These are phyloP conservation scores for Chaetodon trifasciatus DNA, from an alignment of 2,797 vertebrate genomes.

Conservation along the genomic window DNA sequence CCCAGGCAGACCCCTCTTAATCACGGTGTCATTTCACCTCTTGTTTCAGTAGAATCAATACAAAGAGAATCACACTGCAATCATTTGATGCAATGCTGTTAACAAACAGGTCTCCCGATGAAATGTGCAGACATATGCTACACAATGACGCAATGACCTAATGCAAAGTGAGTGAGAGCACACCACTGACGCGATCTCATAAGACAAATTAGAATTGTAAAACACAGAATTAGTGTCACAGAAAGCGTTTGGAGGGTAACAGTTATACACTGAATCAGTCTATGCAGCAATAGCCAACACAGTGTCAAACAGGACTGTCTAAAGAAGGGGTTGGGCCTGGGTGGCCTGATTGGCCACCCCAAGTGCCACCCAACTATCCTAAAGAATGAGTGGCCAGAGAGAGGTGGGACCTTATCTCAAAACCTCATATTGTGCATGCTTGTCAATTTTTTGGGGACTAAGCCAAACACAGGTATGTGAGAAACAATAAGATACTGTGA, in stretches of 20 bases:
- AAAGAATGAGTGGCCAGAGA: too few relatives aligned
- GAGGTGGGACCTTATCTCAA: too few relatives aligned
- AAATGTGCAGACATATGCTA: conserved; percentile 2
- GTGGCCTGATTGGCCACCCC: too few relatives aligned
- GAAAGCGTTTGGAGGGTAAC: not conserved
- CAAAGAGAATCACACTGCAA: conserved; percentile 50
- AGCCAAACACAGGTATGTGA: too few relatives aligned
- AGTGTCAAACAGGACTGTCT: too few relatives aligned
- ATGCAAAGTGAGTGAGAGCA: conserved; percentile 3
- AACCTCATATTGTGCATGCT: too few relatives aligned
- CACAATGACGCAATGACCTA: conserved; percentile 16
- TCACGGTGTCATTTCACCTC: conserved; percentile 55
- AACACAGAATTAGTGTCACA: not conserved
- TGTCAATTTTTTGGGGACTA: too few relatives aligned
- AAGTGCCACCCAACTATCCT: too few relatives aligned
- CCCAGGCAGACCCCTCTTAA: conserved; percentile 44
- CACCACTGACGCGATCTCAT: not conserved
- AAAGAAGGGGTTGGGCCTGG: too few relatives aligned
- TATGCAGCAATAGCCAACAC: not conserved
- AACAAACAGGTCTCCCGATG: conserved; percentile 29
- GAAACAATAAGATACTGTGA: too few relatives aligned
- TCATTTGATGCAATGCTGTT: conserved; percentile 42
- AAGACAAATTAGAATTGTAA: not conserved
- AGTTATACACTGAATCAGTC: not conserved
- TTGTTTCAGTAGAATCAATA: conserved; percentile 51